Percentiles rank a stretch among this genome's conserved stretches.
phyloP scores from a whole-genome alignment of 2,797 vertebrate species.

The Microctenopoma stevenorrisi region DNA sequence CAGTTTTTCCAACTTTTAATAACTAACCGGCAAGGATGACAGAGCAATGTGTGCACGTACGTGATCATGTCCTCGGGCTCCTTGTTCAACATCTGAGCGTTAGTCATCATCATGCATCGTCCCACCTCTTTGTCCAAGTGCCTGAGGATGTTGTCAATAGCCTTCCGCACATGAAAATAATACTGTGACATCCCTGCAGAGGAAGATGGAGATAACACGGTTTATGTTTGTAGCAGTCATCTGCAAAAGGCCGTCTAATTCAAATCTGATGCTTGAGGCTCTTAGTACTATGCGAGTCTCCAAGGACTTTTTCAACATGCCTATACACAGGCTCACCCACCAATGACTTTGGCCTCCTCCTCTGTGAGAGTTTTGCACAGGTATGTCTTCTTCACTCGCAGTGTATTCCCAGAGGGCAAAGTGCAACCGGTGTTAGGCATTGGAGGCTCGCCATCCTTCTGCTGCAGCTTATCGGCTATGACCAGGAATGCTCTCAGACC shows the following conservation, averaged over 20 bases:
- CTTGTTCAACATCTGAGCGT: conserved; percentile 97
- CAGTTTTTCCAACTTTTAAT: conserved; percentile 1
- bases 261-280: background rate
- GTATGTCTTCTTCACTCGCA: conserved; percentile 97
- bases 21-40: background rate
- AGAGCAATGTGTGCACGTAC: conserved; percentile 79
- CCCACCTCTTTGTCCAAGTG: conserved; percentile 98
- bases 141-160: conserved; percentile 95
- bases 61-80: conserved; percentile 99
- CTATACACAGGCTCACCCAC: conserved; percentile 74
- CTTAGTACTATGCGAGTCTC: background rate
- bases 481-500: conserved; percentile 97
- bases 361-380: conserved; percentile 97
- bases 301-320: conserved; percentile 23
- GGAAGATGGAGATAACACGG: background rate
- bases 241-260: background rate
- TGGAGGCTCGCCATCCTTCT: conserved; percentile 97
- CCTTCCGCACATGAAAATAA: conserved; percentile 95
- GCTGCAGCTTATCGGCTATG: conserved; percentile 96
- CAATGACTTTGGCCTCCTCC: conserved; percentile 97
- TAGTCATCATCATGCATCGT: conserved; percentile 99
- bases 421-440: conserved; percentile 97
- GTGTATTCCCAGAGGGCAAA: conserved; percentile 95
- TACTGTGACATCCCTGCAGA: conserved; percentile 94
- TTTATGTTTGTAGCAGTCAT: background rate